Evolutionary conservation across 2,888 invertebrate genomes (phyloP).

Genomic region (Drosophila atripex): DNA sequence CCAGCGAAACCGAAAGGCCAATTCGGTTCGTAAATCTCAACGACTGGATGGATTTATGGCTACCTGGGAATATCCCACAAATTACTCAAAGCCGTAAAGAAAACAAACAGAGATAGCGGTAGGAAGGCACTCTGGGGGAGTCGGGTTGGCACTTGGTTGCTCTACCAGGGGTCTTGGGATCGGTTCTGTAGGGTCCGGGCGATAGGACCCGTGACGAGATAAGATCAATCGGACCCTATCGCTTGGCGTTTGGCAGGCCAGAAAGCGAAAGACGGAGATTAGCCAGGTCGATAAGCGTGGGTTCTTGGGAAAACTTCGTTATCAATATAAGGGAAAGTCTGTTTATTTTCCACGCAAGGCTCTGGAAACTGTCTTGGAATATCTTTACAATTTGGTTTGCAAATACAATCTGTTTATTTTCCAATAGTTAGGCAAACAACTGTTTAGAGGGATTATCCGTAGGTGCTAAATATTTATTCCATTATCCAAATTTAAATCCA

Average conservation of each 20-base stretch:
- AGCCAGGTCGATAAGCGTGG: neutral
- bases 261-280: conserved; percentile 4
- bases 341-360: too few relatives aligned
- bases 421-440: too few relatives aligned
- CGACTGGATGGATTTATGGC: conserved; percentile 33
- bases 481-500: too few relatives aligned
- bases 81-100: conserved; percentile 38
- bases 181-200: conserved; percentile 1
- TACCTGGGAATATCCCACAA: conserved; percentile 36
- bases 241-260: neutral
- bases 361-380: too few relatives aligned
- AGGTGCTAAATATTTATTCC: too few relatives aligned
- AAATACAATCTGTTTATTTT: too few relatives aligned
- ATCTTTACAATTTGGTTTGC: too few relatives aligned
- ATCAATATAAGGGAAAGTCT: neutral
- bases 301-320: neutral
- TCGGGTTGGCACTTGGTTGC: neutral
- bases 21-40: conserved; percentile 25
- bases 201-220: conserved; percentile 21
- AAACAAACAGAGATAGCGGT: conserved; percentile 35
- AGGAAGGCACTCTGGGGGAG: too few relatives aligned
- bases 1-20: conserved; percentile 14
- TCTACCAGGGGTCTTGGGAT: conserved; percentile 14
- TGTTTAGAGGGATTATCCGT: too few relatives aligned
- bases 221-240: conserved; percentile 6